These are phyloP conservation scores for Exephanes ischioxanthus DNA, from an alignment of 2,888 invertebrate species.

Conservation along the genomic window DNA sequence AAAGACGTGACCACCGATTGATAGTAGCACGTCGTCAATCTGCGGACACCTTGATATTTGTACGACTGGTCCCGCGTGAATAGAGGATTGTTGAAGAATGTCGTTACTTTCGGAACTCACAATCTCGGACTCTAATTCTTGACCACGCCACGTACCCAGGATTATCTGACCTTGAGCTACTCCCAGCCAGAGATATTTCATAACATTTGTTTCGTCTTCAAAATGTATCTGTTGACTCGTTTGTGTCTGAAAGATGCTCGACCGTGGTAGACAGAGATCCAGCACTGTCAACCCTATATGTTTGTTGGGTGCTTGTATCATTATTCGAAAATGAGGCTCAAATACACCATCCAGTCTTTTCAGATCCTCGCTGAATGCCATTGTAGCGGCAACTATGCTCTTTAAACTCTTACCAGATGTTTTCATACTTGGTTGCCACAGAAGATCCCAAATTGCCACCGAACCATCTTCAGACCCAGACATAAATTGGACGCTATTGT, in stretches of 20 bases:
- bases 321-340: constrained; percentile 63
- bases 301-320: constrained; percentile 59
- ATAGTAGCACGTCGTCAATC: constrained; percentile 88
- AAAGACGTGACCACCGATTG: constrained; percentile 91
- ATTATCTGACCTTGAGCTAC: constrained; percentile 80
- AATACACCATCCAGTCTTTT: constrained; percentile 82
- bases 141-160: constrained; percentile 88
- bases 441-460: constrained; percentile 82
- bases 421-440: constrained; percentile 75
- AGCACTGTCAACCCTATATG: constrained; percentile 64
- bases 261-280: constrained; percentile 70
- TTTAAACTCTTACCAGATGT: constrained; percentile 67
- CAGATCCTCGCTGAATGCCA: constrained; percentile 64
- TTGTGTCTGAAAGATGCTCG: constrained; percentile 33
- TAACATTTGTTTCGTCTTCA: constrained; percentile 45
- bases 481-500: constrained; percentile 77
- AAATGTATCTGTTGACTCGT: constrained; percentile 11
- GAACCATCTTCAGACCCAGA: constrained; percentile 81
- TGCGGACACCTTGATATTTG: constrained; percentile 88
- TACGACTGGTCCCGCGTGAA: constrained; percentile 91
- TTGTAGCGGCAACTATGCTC: constrained; percentile 59
- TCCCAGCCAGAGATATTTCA: constrained; percentile 75
- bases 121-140: constrained; percentile 88
- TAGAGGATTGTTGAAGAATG: constrained; percentile 79
- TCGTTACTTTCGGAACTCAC: constrained; percentile 86